phyloP scores from a whole-genome alignment of 2,888 invertebrate species.

The Andrena haemorrhoa region DNA sequence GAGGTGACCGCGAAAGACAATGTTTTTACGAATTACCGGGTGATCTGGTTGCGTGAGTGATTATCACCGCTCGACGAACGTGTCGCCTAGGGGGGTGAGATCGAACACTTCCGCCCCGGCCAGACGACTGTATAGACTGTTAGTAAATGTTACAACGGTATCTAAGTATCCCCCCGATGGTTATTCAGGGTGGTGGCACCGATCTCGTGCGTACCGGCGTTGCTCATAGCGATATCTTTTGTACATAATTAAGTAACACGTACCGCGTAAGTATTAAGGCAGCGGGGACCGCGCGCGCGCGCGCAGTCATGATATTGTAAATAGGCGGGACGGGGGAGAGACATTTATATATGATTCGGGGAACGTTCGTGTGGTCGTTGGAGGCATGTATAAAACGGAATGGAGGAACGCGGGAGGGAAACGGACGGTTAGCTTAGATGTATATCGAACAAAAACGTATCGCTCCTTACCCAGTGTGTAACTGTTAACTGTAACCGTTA shows the following conservation, averaged over 20 bases:
- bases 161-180: conserved; percentile 50
- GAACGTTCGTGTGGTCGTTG: conserved; percentile 57
- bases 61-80: conserved; percentile 6
- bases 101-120: conserved; percentile 11
- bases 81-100: conserved; percentile 8
- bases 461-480: conserved; percentile 72
- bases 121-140: conserved; percentile 53
- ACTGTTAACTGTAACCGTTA: conserved; percentile 69
- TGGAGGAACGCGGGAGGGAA: neutral
- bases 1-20: neutral
- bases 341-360: conserved; percentile 67
- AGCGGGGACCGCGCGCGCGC: conserved; percentile 7
- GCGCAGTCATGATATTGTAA: conserved; percentile 46
- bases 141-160: conserved; percentile 69
- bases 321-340: conserved; percentile 37
- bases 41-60: conserved; percentile 38
- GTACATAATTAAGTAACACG: conserved; percentile 67
- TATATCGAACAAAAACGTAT: conserved; percentile 77
- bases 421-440: conserved; percentile 71
- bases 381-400: conserved; percentile 74
- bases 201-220: conserved; percentile 56
- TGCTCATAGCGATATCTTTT: conserved; percentile 72
- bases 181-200: conserved; percentile 34
- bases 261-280: conserved; percentile 58
- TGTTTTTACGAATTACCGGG: conserved; percentile 40